Conservation (phyloP, 1,140 invertebrate genomes). For the Akabosia matsudoensis region DNA sequence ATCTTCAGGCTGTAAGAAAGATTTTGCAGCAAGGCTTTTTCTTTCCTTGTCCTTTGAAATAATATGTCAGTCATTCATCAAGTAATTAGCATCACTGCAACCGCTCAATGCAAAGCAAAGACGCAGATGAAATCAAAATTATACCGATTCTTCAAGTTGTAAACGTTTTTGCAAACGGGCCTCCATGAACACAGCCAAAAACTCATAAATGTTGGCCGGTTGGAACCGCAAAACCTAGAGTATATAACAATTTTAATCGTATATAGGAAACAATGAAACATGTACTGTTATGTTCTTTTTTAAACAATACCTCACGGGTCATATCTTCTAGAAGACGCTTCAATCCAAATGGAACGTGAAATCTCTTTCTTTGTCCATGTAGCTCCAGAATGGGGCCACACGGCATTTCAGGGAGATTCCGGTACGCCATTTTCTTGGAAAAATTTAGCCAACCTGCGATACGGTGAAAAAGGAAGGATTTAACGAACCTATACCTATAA, state of each 20-base stretch:
- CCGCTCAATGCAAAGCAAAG: not conserved
- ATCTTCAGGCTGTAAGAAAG: not conserved
- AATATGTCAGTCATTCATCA: not conserved
- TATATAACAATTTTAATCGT: not conserved
- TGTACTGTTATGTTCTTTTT: not conserved
- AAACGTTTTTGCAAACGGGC: constrained; percentile 1
- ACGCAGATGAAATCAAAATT: not conserved
- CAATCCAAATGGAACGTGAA: constrained; percentile 33
- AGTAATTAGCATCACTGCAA: not conserved
- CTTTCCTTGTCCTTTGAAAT: not conserved
- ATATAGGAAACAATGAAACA: not conserved
- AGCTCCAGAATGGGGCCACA: constrained; percentile 36
- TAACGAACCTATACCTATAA: not conserved
- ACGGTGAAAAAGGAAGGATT: not conserved
- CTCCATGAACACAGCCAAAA: constrained; percentile 34
- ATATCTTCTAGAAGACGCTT: constrained; percentile 36
- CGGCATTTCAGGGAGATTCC: constrained; percentile 35
- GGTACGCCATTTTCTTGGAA: constrained; percentile 24
- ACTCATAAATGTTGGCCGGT: constrained; percentile 33
- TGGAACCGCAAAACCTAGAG: constrained; percentile 22
- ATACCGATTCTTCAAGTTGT: not conserved
- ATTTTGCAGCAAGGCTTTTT: not conserved
- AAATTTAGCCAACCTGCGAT: not conserved
- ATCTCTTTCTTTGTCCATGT: constrained; percentile 38
- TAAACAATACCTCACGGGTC: constrained; percentile 27